Evolutionary conservation across 2,797 vertebrate species (phyloP).

Genomic region (Enteromius trimaculatus): DNA sequence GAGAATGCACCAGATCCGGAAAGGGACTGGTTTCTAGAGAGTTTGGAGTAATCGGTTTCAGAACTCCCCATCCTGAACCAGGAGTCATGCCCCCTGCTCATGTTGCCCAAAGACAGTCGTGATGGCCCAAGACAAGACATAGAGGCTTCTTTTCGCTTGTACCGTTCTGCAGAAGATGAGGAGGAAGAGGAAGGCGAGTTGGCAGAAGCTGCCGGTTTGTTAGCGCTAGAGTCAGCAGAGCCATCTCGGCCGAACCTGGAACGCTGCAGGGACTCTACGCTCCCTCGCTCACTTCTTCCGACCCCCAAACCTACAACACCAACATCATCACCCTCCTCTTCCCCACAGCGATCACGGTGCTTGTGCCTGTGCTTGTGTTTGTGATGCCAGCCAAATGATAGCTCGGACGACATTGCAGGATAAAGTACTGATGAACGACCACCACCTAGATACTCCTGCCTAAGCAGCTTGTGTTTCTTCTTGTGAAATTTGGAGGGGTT

Average conservation of each 20-base stretch:
- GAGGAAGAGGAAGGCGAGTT: slow-evolving; percentile 85
- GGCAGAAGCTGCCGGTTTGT: slow-evolving; percentile 80
- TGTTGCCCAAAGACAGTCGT: slow-evolving; percentile 74
- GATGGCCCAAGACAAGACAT: slow-evolving; percentile 84
- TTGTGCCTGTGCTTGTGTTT: slow-evolving; percentile 96
- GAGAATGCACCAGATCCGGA: slow-evolving; percentile 74
- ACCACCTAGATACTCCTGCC: slow-evolving; percentile 88
- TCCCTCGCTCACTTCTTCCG: slow-evolving; percentile 65
- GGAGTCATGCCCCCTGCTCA: slow-evolving; percentile 75
- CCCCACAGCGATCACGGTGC: slow-evolving; percentile 89
- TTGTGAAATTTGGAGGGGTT: slow-evolving; percentile 98
- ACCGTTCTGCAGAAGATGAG: slow-evolving; percentile 86
- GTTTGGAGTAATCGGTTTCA: slow-evolving; percentile 78
- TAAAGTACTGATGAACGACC: slow-evolving; percentile 87
- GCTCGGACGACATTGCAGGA: slow-evolving; percentile 92
- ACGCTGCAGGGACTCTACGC: slow-evolving; percentile 87
- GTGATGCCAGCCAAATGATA: slow-evolving; percentile 97
- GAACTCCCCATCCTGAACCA: slow-evolving; percentile 79
- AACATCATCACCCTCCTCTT: slow-evolving; percentile 74
- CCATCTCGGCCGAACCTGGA: slow-evolving; percentile 90
- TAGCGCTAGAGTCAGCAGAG: slow-evolving; percentile 64
- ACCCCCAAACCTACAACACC: slow-evolving; percentile 63
- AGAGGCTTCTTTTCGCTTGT: slow-evolving; percentile 90
- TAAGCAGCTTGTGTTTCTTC: slow-evolving; percentile 96
- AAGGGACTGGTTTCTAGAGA: slow-evolving; percentile 73